phyloP scores from a whole-genome alignment of 2,888 invertebrate species.

The Ectemnius continuus region DNA sequence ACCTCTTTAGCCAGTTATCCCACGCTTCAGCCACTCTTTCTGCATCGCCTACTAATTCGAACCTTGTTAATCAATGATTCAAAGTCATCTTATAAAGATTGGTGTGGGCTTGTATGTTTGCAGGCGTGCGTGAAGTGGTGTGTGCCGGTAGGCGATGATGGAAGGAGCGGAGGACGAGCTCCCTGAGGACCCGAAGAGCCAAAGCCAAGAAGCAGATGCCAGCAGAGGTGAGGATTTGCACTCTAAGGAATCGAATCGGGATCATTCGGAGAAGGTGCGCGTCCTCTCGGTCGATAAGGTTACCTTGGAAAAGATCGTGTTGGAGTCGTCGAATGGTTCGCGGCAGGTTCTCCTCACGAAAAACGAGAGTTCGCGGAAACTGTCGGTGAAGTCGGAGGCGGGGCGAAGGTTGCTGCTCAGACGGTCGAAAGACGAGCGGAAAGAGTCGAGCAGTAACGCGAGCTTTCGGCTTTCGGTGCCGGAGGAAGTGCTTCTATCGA shows the following conservation, averaged over 20 bases:
- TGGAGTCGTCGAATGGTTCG: conserved; percentile 55
- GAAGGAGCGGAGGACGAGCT: conserved; percentile 24
- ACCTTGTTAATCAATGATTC: too few relatives aligned
- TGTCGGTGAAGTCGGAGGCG: conserved; percentile 36
- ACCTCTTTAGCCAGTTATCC: too few relatives aligned
- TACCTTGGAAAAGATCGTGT: conserved; percentile 65
- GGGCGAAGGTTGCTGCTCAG: not conserved
- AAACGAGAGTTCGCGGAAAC: conserved; percentile 59
- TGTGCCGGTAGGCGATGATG: conserved; percentile 38
- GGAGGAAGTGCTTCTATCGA: conserved; percentile 41
- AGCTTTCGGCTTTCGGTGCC: conserved; percentile 16
- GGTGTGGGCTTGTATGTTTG: conserved; percentile 5
- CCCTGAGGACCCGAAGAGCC: conserved; percentile 14
- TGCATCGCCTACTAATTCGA: too few relatives aligned
- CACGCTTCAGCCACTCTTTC: too few relatives aligned
- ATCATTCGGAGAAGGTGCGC: conserved; percentile 42
- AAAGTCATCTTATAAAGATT: too few relatives aligned
- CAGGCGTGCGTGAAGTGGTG: conserved; percentile 36
- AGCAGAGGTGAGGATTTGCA: conserved; percentile 14
- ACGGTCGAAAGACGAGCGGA: conserved; percentile 8
- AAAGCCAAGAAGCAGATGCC: not conserved
- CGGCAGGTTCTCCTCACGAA: conserved; percentile 63
- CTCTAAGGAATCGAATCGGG: conserved; percentile 26
- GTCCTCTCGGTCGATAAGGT: conserved; percentile 66
- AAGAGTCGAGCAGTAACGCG: not conserved